phyloP scores from a whole-genome alignment of 2,797 vertebrate species.

The Spinus pinus region DNA sequence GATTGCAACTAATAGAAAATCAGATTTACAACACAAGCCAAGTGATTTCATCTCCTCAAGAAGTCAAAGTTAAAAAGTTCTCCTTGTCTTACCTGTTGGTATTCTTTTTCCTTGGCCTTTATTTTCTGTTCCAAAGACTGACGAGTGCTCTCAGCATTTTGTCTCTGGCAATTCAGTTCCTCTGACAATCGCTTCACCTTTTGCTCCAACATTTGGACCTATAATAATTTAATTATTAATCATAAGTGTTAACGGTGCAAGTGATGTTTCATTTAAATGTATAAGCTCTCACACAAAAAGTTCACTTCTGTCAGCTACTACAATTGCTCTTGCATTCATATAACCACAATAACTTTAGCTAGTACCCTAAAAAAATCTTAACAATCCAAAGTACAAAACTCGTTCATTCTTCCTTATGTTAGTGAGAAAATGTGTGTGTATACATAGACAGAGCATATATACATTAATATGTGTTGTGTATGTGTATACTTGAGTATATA shows the following conservation, averaged over 20 bases:
- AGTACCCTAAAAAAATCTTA: neutral
- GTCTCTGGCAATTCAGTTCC: slow-evolving; percentile 89
- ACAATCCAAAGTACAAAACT: neutral
- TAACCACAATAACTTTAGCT: neutral
- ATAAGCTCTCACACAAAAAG: neutral
- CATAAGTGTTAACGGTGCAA: neutral
- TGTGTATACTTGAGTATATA: neutral
- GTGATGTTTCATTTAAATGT: neutral
- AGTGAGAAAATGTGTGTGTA: neutral
- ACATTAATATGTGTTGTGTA: no score
- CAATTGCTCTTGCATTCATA: neutral
- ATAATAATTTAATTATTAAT: neutral
- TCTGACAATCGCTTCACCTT: slow-evolving; percentile 85
- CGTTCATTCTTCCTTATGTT: neutral
- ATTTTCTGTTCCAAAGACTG: slow-evolving; percentile 86
- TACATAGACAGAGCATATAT: neutral
- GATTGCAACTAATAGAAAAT: neutral
- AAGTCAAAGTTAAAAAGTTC: neutral
- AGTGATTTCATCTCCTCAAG: neutral
- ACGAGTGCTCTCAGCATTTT: slow-evolving; percentile 87
- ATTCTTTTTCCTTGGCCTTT: slow-evolving; percentile 86
- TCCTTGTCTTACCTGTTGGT: slow-evolving; percentile 82
- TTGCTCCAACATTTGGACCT: slow-evolving; percentile 84
- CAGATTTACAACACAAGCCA: neutral
- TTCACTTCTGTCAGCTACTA: neutral